phyloP scores from a whole-genome alignment of 2,797 vertebrate genomes.

The Pygocentrus nattereri region DNA sequence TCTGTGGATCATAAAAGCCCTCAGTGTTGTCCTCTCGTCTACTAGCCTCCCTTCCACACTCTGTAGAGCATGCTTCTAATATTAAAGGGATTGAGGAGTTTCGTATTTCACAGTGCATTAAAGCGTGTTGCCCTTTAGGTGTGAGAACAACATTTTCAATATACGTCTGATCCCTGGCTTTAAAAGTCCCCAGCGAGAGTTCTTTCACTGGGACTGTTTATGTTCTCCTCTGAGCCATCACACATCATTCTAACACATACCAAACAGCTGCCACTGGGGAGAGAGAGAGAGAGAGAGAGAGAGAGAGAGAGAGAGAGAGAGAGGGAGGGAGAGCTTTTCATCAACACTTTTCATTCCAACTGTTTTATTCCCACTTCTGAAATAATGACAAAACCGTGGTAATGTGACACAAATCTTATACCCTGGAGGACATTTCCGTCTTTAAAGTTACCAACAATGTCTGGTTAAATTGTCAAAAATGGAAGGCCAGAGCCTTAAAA shows the following conservation, averaged over 20 bases:
- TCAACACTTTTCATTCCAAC: constrained; percentile 1
- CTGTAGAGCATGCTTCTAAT: not conserved
- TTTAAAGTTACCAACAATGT: not conserved
- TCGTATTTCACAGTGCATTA: constrained; percentile 41
- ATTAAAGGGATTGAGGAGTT: constrained; percentile 23
- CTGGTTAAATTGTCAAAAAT: not conserved
- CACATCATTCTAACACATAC: constrained; percentile 14
- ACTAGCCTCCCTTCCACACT: not conserved
- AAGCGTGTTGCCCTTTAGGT: constrained; percentile 25
- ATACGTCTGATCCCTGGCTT: constrained; percentile 33
- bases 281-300: no score
- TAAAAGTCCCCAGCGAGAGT: constrained; percentile 15
- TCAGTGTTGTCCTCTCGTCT: constrained; percentile 7
- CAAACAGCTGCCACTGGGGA: not conserved
- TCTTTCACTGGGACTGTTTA: constrained; percentile 37
- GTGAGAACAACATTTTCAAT: constrained; percentile 24
- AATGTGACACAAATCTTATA: not conserved
- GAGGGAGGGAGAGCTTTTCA: not conserved
- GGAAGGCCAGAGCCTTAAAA: not conserved
- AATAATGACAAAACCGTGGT: not conserved
- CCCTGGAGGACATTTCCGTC: not conserved
- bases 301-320: not conserved
- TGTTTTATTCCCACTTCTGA: not conserved
- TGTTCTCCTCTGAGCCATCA: constrained; percentile 24
- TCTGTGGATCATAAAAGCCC: constrained; percentile 24